These are phyloP conservation scores for Iselma pallidipennis DNA, from an alignment of 2,888 invertebrate genomes.

Conservation along the genomic window DNA sequence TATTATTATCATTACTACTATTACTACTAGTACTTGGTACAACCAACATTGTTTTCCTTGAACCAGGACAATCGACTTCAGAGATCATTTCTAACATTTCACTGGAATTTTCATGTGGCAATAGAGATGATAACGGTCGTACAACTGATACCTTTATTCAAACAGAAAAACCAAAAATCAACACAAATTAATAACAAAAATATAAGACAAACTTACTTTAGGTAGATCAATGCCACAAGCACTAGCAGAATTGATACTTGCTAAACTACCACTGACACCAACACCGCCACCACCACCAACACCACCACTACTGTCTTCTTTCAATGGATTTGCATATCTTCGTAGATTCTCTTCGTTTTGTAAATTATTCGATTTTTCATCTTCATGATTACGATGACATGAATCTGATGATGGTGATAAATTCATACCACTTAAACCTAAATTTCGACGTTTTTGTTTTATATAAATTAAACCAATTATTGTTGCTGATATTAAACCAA, in stretches of 20 bases:
- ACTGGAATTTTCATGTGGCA: conserved; percentile 58
- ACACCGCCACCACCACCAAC: conserved; percentile 46
- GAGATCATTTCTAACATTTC: conserved; percentile 68
- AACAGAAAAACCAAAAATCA: neutral
- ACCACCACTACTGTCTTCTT: conserved; percentile 59
- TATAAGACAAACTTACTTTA: conserved; percentile 45
- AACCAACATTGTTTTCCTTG: conserved; percentile 52
- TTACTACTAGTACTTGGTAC: conserved; percentile 56
- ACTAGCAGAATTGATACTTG: conserved; percentile 45
- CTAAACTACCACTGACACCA: conserved; percentile 45
- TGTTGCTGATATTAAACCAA: conserved; percentile 51
- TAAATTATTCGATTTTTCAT: conserved; percentile 88
- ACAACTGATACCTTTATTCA: conserved; percentile 39
- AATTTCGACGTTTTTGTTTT: conserved; percentile 60
- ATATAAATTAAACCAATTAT: conserved; percentile 60
- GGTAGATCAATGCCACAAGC: conserved; percentile 54
- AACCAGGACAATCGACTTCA: conserved; percentile 59
- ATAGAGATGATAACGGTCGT: conserved; percentile 54
- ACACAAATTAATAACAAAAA: neutral
- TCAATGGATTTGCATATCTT: conserved; percentile 79
- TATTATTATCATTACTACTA: conserved; percentile 39
- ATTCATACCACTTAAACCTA: conserved; percentile 60
- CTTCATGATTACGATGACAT: conserved; percentile 71
- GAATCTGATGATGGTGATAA: conserved; percentile 62
- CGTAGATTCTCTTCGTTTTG: conserved; percentile 90